These are phyloP conservation scores for Sinosuthora webbiana DNA, from an alignment of 2,113 vertebrate species.

Conservation along the genomic window DNA sequence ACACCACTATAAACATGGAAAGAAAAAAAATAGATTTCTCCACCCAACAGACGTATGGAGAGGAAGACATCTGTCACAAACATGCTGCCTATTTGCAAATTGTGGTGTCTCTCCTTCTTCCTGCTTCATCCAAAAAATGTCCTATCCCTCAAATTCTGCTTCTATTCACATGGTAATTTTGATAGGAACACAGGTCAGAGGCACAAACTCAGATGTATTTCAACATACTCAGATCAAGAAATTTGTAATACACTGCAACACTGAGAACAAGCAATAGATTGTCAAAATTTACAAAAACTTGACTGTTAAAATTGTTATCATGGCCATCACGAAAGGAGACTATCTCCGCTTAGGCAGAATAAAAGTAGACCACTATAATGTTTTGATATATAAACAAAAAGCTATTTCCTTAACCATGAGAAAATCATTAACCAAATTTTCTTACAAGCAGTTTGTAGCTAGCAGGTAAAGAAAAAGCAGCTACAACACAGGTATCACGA, in stretches of 20 bases:
- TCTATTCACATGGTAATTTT: not conserved
- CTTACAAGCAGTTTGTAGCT: not conserved
- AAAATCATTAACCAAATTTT: not conserved
- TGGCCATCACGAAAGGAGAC: not conserved
- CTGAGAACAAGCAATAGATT: not conserved
- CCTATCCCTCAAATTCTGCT: not conserved
- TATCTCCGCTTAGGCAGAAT: not conserved
- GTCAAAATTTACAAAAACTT: not conserved
- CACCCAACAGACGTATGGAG: not conserved
- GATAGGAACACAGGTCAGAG: not conserved
- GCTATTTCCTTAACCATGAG: not conserved
- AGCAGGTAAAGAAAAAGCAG: not conserved
- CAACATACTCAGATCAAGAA: not conserved
- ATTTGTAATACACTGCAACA: not conserved
- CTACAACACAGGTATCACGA: not conserved
- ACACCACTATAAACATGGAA: not conserved
- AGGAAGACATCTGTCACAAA: slow-evolving; percentile 10
- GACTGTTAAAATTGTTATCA: not conserved
- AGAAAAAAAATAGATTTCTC: not conserved
- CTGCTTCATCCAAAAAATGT: not conserved
- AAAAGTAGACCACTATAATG: not conserved
- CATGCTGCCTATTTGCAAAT: not conserved
- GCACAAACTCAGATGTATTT: not conserved
- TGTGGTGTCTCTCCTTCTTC: not conserved
- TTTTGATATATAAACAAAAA: not conserved